Evolutionary conservation across 2,888 invertebrate species (phyloP).

Genomic region (Lysandra coridon): DNA sequence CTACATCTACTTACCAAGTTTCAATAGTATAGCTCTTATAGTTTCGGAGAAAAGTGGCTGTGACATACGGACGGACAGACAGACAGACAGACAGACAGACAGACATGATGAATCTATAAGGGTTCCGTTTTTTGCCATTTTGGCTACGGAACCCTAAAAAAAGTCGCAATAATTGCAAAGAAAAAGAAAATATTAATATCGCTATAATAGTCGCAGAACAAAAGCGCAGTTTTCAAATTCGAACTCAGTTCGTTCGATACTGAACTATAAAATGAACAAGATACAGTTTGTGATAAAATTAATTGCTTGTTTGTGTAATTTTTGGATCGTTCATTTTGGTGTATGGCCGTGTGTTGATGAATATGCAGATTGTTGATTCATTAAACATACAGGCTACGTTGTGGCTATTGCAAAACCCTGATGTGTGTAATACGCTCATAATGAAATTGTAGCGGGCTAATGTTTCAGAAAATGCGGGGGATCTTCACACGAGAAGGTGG

Average conservation of each 20-base stretch:
- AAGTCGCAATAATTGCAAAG: conserved; percentile 3
- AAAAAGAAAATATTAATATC: not conserved
- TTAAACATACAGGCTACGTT: conserved; percentile 20
- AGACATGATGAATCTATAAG: no score
- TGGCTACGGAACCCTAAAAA: no score
- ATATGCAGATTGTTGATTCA: not conserved
- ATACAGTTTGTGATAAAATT: conserved; percentile 2
- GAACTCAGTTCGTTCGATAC: not conserved
- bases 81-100: no score
- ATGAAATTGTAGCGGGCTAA: not conserved
- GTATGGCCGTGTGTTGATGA: not conserved
- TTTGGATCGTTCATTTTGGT: conserved; percentile 1
- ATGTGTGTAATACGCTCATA: not conserved
- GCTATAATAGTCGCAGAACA: not conserved
- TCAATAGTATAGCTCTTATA: no score
- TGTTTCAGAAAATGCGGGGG: not conserved
- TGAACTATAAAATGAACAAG: not conserved
- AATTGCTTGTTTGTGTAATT: not conserved
- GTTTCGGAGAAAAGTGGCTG: no score
- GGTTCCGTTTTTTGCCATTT: no score
- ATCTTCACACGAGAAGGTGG: not conserved
- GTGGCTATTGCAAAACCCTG: not conserved
- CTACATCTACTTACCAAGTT: no score
- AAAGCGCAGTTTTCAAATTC: not conserved
- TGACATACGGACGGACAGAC: no score